Conservation (phyloP, 53 echinoderm and acorn worm species). For the Crossaster papposus region DNA sequence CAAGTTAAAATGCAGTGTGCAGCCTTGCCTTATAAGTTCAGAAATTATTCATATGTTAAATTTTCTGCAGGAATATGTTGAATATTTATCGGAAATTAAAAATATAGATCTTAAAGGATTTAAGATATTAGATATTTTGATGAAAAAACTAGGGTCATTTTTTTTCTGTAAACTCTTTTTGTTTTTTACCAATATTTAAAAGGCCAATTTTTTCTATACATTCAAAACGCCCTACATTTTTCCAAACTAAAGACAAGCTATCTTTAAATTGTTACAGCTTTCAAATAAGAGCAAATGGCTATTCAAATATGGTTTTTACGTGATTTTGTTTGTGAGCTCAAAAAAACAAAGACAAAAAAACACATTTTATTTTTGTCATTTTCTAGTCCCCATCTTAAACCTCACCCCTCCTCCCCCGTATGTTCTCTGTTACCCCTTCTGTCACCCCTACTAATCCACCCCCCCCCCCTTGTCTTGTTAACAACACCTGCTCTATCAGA, state of each 20-base stretch:
- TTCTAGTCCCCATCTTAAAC: slow-evolving; percentile 18
- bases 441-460: neutral
- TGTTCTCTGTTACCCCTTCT: slow-evolving; percentile 1
- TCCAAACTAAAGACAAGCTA: neutral
- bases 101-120: neutral
- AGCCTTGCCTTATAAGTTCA: neutral
- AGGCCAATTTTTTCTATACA: too few relatives aligned
- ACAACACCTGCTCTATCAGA: neutral
- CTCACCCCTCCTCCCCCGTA: slow-evolving; percentile 18
- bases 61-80: neutral
- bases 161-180: too few relatives aligned
- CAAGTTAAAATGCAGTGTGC: neutral
- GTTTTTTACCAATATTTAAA: too few relatives aligned
- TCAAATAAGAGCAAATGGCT: too few relatives aligned
- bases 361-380: neutral
- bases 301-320: neutral
- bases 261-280: neutral
- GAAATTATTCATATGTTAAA: neutral
- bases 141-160: neutral
- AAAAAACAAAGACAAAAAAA: neutral
- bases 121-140: too few relatives aligned
- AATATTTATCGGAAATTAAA: neutral
- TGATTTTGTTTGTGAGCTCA: neutral
- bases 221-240: too few relatives aligned
- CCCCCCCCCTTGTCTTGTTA: neutral